A percentile compares a stretch with the other conserved stretches of the same genome.
phyloP scores from a whole-genome alignment of 2,113 vertebrate genomes.

The Triplophysa tibetana region DNA sequence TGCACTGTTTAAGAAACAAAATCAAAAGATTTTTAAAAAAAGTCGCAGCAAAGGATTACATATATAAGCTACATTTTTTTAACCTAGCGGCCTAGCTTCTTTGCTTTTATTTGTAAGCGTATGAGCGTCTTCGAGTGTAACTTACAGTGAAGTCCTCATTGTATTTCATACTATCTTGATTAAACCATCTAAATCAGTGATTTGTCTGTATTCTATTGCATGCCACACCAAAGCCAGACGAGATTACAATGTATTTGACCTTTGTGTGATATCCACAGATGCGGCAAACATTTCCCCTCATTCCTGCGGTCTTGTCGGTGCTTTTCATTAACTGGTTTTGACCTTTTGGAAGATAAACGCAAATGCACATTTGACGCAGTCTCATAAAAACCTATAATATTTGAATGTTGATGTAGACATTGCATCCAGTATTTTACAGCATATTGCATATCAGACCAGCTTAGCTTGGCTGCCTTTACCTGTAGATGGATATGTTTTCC shows the following conservation, averaged over 20 bases:
- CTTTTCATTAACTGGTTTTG: background rate
- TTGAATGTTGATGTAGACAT: background rate
- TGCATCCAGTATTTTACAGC: background rate
- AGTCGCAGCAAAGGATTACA: conserved; percentile 8
- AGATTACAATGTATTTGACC: conserved; percentile 18
- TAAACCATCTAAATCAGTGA: conserved; percentile 3
- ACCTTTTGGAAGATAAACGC: background rate
- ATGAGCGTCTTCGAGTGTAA: conserved; percentile 23
- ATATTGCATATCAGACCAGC: background rate
- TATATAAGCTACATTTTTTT: conserved; percentile 36
- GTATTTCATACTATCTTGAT: background rate
- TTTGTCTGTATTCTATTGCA: conserved; percentile 16
- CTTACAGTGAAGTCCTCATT: conserved; percentile 22
- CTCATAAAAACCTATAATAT: background rate
- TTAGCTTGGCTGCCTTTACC: background rate
- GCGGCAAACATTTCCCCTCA: background rate
- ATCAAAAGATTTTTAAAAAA: conserved; percentile 6
- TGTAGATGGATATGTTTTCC: conserved; percentile 49
- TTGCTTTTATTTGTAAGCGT: conserved; percentile 18
- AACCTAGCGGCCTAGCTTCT: background rate
- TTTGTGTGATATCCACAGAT: conserved; percentile 6
- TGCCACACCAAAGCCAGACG: conserved; percentile 12
- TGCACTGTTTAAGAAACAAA: conserved; percentile 41
- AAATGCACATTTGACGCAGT: background rate
- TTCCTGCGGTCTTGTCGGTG: background rate